Evolutionary conservation across 35 echinoderm and acorn worm genomes (phyloP).

Genomic region (Lytechinus variegatus): DNA sequence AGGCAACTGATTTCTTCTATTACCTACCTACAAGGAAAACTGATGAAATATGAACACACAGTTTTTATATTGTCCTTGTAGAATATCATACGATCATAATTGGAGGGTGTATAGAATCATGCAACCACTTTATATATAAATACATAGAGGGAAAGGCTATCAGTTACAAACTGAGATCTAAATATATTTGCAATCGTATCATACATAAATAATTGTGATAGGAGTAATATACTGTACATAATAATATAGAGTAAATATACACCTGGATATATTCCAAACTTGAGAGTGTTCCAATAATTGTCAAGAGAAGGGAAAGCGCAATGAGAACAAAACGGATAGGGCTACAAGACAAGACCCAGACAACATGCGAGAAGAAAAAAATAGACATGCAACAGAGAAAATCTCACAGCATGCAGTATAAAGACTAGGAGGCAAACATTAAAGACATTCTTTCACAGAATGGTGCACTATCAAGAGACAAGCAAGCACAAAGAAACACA

Average conservation of each 20-base stretch:
- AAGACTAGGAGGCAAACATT: neutral
- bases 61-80: neutral
- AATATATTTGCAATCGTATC: neutral
- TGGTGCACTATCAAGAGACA: neutral
- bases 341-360: neutral
- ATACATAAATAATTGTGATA: neutral
- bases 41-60: neutral
- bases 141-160: neutral
- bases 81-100: neutral
- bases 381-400: neutral
- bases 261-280: neutral
- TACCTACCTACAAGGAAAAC: neutral
- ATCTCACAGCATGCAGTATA: neutral
- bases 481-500: slow-evolving; percentile 1
- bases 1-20: neutral
- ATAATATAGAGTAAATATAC: neutral
- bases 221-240: neutral
- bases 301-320: neutral
- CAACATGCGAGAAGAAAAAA: neutral
- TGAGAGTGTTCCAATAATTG: neutral
- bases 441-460: neutral
- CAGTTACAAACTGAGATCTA: neutral
- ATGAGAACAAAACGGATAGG: neutral
- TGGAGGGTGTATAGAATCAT: neutral
- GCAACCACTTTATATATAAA: neutral